Conservation (phyloP, 2,113 vertebrate genomes). For the Amphiprion ocellaris region DNA sequence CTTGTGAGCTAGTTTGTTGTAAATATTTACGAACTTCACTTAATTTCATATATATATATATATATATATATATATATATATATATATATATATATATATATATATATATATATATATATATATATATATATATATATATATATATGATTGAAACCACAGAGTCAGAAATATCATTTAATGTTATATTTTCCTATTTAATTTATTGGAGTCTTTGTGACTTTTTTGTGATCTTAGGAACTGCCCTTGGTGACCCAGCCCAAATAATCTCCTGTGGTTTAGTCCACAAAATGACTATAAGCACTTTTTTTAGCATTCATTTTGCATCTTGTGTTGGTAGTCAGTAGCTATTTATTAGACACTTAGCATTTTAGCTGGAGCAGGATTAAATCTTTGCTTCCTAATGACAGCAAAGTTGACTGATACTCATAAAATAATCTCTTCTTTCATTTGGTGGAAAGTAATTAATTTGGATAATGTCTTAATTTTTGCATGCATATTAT, state of each 20-base stretch:
- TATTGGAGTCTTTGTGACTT: not conserved
- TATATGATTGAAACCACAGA: constrained; percentile 6
- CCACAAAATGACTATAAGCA: not conserved
- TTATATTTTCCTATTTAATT: not conserved
- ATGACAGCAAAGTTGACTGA: constrained; percentile 34
- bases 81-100: no score
- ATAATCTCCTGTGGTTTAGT: constrained; percentile 2
- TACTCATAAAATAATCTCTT: constrained; percentile 27
- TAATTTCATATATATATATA: not conserved
- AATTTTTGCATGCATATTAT: constrained; percentile 25
- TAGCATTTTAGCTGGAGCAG: constrained; percentile 10
- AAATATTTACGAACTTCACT: constrained; percentile 49
- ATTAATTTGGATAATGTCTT: constrained; percentile 33
- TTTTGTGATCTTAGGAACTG: no score
- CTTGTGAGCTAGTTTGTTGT: constrained; percentile 24
- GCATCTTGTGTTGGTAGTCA: not conserved
- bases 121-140: no score
- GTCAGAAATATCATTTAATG: not conserved
- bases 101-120: no score
- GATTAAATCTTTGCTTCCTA: constrained; percentile 37
- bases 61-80: no score
- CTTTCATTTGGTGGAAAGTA: constrained; percentile 21
- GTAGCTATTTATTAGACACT: constrained; percentile 23
- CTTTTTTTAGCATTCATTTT: constrained; percentile 10
- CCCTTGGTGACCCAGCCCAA: not conserved